Percentiles rank a stretch among this genome's conserved stretches.
Evolutionary conservation across 2,113 vertebrate genomes (phyloP).

Genomic region (Pituophis catenifer): DNA sequence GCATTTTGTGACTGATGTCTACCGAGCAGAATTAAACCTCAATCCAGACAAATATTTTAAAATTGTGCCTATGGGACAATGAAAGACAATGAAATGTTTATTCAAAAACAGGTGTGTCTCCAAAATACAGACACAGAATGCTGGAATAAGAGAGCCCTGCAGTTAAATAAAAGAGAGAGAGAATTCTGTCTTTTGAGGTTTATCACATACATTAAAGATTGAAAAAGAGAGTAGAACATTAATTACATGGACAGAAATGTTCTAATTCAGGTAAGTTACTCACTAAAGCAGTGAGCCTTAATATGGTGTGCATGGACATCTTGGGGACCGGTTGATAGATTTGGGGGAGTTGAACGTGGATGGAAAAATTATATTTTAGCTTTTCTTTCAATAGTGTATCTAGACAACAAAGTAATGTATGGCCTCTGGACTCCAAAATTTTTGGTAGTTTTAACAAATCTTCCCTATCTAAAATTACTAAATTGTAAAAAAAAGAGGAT

Average conservation of each 20-base stretch:
- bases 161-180: neutral
- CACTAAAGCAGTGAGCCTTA: neutral
- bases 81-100: conserved; percentile 20
- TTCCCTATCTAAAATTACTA: neutral
- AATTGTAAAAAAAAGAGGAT: neutral
- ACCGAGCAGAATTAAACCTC: conserved; percentile 2
- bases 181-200: neutral
- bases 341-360: neutral
- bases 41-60: neutral
- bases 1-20: conserved; percentile 7
- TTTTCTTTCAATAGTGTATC: neutral
- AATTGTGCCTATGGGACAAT: neutral
- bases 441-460: neutral
- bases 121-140: neutral
- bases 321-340: neutral
- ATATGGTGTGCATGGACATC: neutral
- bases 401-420: neutral
- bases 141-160: neutral
- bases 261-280: fast-evolving
- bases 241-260: fast-evolving
- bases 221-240: neutral
- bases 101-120: neutral
- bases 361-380: neutral
- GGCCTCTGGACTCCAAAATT: neutral
- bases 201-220: neutral